Base-by-base conservation (phyloP, 2,797 vertebrate genomes). In the Aselliscus stoliczkanus region DNA sequence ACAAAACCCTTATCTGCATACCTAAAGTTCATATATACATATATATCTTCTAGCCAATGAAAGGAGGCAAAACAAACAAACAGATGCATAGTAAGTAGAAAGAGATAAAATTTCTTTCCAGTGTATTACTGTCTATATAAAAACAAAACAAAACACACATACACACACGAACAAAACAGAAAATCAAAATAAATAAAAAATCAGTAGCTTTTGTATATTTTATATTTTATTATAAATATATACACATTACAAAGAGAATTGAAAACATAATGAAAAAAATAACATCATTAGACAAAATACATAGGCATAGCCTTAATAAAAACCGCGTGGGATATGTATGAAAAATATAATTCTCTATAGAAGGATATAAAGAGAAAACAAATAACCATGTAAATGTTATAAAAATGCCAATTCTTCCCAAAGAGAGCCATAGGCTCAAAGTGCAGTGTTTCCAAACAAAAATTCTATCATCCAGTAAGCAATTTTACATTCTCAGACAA, bases 101-200 rank as follows among this genome's bases (percentile, higher is more conserved):
- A 65, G 18, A 85, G 31, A 47, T 23, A 72, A 76, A 34, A 62
- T 81, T 85, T 93, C n/a, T 31, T 93, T 76, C 72, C 9, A 7
- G 21, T 52, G 7, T 58, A n/a, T 34, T 77, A 92, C 27, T 92
- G 7, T 65, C 77, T 95, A 11, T 42, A 62, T 93, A 75, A 92
- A 95, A 92, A 73, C 2, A 69, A 86, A 92, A 56, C 56, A 91
- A 90, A 77, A 80, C 7, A 70, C 25, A 65, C 7, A 39, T 44
- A 12, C 17, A 34, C 20, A 72, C 39, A 54, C 64, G 27, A 95
- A 84, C 29, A 69, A 77, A 82, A 34, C 9, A 88, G 29, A 83
- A 83, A 70, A 39, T 67, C 18, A 93, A 73, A 82, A 90, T 25
- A 86, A 75, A 77, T 34, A 42, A 94, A 95, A 91, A 67, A 47